A percentile compares a stretch with the other conserved stretches of the same genome.
phyloP scores from a whole-genome alignment of 2,113 vertebrate genomes.

The Mobula birostris region DNA sequence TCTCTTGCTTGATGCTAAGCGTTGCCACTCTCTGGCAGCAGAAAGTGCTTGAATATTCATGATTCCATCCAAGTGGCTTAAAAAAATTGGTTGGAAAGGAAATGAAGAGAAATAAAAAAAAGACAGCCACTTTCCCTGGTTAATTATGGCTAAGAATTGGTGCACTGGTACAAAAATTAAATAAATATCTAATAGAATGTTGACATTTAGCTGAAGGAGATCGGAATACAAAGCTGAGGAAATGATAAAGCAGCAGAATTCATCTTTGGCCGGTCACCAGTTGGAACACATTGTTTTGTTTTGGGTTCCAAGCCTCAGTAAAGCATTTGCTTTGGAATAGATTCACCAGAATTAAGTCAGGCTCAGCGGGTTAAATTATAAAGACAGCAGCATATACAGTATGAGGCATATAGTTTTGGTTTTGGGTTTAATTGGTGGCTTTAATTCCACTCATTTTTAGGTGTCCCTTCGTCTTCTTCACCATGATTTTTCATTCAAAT shows the following conservation, averaged over 20 bases:
- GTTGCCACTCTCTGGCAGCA: not conserved
- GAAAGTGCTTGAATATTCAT: slow-evolving; percentile 29
- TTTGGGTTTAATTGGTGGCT: too few relatives aligned
- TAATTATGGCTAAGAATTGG: not conserved
- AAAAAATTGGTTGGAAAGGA: not conserved
- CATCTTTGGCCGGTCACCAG: not conserved
- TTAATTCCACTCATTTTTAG: too few relatives aligned
- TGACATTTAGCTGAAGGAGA: not conserved
- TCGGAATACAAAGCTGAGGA: not conserved
- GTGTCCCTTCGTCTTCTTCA: too few relatives aligned
- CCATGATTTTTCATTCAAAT: too few relatives aligned
- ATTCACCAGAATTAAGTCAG: not conserved
- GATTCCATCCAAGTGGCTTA: not conserved
- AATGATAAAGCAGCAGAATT: not conserved
- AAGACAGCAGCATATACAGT: not conserved
- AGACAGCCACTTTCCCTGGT: not conserved
- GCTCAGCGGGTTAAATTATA: not conserved
- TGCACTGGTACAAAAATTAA: not conserved
- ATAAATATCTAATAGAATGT: not conserved
- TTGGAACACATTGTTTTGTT: not conserved
- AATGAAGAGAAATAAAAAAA: not conserved
- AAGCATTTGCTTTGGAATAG: not conserved
- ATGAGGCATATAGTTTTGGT: not conserved
- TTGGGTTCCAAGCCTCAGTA: too few relatives aligned
- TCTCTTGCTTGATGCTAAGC: not conserved